Conservation (phyloP, 1,140 invertebrate species). For the Anagrus nilaparvatae region DNA sequence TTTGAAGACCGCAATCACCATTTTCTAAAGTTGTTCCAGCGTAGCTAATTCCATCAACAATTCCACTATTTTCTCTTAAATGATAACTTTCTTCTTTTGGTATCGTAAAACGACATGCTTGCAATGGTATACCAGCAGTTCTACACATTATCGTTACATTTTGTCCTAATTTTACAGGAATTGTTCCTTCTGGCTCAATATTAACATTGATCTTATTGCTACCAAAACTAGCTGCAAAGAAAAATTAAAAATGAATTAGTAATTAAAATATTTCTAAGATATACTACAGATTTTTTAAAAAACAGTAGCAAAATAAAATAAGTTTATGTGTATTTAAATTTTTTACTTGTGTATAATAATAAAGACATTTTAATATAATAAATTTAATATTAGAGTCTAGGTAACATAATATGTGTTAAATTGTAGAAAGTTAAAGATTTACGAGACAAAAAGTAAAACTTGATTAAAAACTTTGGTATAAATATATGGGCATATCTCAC, state of each 20-base stretch:
- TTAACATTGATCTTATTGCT: too few species aligned
- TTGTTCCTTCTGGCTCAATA: constrained; percentile 28
- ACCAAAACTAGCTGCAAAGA: constrained; percentile 26
- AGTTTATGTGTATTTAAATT: too few species aligned
- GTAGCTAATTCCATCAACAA: constrained; percentile 41
- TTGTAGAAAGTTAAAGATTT: constrained; percentile 23
- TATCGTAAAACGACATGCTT: constrained; percentile 42
- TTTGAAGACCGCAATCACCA: constrained; percentile 59
- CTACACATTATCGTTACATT: constrained; percentile 40
- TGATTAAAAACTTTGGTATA: constrained; percentile 26
- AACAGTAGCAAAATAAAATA: too few species aligned
- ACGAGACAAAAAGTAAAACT: constrained; percentile 25
- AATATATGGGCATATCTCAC: too few species aligned
- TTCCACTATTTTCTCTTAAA: constrained; percentile 17
- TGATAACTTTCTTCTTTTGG: constrained; percentile 33
- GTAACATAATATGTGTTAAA: too few species aligned
- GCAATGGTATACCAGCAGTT: constrained; percentile 28
- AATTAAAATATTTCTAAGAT: too few species aligned
- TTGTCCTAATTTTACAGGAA: constrained; percentile 33
- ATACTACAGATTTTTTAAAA: too few species aligned
- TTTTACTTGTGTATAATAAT: too few species aligned
- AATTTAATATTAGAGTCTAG: too few species aligned
- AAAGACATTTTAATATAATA: too few species aligned
- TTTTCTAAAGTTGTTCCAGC: constrained; percentile 43
- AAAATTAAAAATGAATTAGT: too few species aligned